Evolutionary conservation across 2,888 invertebrate genomes (phyloP).

Genomic region (Athalia cordata): DNA sequence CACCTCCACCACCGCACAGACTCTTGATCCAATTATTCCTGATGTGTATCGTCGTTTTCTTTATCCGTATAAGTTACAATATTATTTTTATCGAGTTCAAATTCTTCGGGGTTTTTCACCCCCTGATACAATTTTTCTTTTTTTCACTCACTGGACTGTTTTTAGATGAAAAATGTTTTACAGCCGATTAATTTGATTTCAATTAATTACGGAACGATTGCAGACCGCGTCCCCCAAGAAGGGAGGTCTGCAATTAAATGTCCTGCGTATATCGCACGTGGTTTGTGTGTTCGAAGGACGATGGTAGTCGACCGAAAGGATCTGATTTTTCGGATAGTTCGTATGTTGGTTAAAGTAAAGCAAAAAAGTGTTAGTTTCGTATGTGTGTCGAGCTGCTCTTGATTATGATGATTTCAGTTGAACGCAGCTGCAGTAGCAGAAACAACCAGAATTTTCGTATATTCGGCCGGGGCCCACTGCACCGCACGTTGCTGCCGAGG

Average conservation of each 20-base stretch:
- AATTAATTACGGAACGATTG: neutral
- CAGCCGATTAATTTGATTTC: no score
- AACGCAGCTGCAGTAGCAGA: neutral
- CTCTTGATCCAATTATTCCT: neutral
- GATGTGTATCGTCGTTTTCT: neutral
- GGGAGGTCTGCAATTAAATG: neutral
- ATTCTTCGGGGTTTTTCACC: no score
- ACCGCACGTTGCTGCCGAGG: conserved; percentile 6
- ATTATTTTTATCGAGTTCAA: no score
- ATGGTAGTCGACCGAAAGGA: neutral
- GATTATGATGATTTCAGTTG: no score
- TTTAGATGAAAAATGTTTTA: no score
- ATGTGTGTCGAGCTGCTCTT: no score
- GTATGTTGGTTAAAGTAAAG: no score
- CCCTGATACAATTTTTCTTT: no score
- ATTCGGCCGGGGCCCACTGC: conserved; percentile 12
- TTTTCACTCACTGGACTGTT: no score
- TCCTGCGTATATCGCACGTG: conserved; percentile 18
- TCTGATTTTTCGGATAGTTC: no score
- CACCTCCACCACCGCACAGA: conserved; percentile 27
- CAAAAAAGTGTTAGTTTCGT: no score
- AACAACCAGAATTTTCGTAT: neutral
- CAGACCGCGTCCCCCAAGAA: conserved; percentile 6
- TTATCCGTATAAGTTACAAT: no score
- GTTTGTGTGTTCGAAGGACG: neutral